phyloP scores from a whole-genome alignment of 2,113 vertebrate genomes.

The Formicarius rufipectus region DNA sequence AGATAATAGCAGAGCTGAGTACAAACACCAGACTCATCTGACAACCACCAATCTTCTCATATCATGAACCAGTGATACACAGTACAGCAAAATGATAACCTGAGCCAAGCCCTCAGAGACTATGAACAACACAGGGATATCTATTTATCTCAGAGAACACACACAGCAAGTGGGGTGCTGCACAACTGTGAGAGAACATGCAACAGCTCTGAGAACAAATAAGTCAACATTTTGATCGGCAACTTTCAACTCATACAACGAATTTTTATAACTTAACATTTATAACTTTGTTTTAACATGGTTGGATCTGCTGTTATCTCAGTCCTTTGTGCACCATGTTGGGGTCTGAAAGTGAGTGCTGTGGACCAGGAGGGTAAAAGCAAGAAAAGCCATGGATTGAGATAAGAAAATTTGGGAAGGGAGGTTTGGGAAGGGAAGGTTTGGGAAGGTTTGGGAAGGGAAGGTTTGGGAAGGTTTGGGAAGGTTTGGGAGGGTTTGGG shows the following conservation, averaged over 20 bases:
- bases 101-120: not conserved
- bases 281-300: not conserved
- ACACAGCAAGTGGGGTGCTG: not conserved
- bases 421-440: not conserved
- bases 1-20: not conserved
- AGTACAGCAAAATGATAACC: not conserved
- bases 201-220: not conserved
- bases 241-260: too few species aligned
- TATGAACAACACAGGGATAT: not conserved
- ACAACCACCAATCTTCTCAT: not conserved
- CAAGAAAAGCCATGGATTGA: not conserved
- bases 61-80: not conserved
- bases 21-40: not conserved
- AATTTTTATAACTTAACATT: too few species aligned
- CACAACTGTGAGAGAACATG: not conserved
- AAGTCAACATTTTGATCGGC: not conserved
- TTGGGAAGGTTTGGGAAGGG: too few species aligned
- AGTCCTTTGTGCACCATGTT: not conserved
- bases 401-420: not conserved
- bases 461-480: too few species aligned
- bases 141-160: not conserved
- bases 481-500: too few species aligned
- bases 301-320: not conserved
- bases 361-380: not conserved
- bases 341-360: not conserved